Evolutionary conservation across 2,888 invertebrate genomes (phyloP).

Genomic region (Apamea sordens): DNA sequence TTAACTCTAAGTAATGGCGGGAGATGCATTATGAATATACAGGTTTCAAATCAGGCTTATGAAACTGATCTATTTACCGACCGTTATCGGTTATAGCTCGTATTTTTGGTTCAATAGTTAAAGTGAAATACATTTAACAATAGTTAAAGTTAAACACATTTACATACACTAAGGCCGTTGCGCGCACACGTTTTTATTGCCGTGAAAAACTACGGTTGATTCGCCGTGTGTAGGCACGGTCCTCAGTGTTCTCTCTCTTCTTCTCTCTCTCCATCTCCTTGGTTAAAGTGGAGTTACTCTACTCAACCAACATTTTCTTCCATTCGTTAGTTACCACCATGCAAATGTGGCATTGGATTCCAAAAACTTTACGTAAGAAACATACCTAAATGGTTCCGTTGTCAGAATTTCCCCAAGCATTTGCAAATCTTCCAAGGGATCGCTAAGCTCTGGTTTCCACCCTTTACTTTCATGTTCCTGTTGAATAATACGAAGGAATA

Average conservation of each 20-base stretch:
- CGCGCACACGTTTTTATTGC: neutral
- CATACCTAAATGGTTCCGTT: neutral
- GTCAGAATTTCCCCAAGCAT: slow-evolving; percentile 1
- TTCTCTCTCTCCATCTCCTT: neutral
- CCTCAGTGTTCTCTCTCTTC: neutral
- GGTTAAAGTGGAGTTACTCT: neutral
- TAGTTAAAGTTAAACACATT: neutral
- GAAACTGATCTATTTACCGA: slow-evolving; percentile 1
- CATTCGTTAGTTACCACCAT: neutral
- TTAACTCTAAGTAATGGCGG: slow-evolving; percentile 27
- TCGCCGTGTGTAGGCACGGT: neutral
- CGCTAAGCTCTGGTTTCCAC: neutral
- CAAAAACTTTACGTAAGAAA: neutral
- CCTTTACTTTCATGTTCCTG: neutral
- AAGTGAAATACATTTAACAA: neutral
- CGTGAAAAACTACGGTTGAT: neutral
- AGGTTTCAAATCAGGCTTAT: slow-evolving; percentile 3
- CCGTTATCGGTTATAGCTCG: neutral
- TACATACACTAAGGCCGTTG: neutral
- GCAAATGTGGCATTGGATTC: neutral
- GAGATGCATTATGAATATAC: slow-evolving; percentile 13
- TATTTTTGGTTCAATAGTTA: neutral
- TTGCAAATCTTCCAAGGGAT: slow-evolving; percentile 17
- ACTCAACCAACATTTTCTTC: neutral
- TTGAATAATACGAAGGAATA: slow-evolving; percentile 10